These are phyloP conservation scores for Anarhynchus alexandrinus DNA, from an alignment of 2,113 vertebrate species.

Conservation along the genomic window DNA sequence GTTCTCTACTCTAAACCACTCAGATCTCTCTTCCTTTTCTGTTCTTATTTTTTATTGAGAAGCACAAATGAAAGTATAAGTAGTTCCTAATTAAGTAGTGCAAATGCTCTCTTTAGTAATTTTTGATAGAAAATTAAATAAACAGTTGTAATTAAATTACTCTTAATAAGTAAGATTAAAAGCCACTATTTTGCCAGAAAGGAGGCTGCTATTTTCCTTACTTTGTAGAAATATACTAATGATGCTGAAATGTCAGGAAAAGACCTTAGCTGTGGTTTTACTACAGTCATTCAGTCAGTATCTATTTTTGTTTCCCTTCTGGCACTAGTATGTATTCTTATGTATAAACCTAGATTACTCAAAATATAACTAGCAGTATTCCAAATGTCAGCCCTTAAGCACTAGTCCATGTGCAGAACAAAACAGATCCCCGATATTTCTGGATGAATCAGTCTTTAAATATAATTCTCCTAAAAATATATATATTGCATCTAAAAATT, in stretches of 20 bases:
- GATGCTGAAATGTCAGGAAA: not conserved
- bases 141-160: conserved; percentile 9
- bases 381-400: not conserved
- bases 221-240: not conserved
- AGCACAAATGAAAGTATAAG: not conserved
- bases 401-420: not conserved
- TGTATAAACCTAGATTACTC: not conserved
- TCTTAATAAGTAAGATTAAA: not conserved
- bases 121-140: conserved; percentile 30
- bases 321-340: not conserved
- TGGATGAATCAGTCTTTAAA: not conserved
- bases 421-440: not conserved
- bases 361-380: not conserved
- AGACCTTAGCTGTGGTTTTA: not conserved
- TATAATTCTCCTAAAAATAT: not conserved
- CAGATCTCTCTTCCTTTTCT: not conserved
- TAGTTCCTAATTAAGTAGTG: not conserved
- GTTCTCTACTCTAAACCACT: not conserved
- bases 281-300: not conserved
- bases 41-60: not conserved
- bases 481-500: not conserved
- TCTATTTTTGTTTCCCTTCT: not conserved
- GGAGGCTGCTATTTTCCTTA: not conserved
- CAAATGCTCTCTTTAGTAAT: not conserved
- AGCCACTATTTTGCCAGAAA: not conserved